These are phyloP conservation scores for Podarcis raffonei DNA, from an alignment of 2,113 vertebrate species.

Conservation along the genomic window DNA sequence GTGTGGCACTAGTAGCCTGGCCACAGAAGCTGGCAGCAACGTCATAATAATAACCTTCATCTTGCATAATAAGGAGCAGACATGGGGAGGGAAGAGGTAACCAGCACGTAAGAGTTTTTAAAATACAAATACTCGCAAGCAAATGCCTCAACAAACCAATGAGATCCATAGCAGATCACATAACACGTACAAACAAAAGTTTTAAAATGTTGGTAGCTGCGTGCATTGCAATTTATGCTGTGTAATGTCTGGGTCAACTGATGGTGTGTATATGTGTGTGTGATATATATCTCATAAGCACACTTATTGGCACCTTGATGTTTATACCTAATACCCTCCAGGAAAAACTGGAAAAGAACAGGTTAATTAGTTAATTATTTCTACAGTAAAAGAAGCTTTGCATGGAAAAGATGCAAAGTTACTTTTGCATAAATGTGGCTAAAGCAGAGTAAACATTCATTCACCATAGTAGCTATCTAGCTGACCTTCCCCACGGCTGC, in stretches of 20 bases:
- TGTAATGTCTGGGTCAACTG: background rate
- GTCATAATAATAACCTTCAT: background rate
- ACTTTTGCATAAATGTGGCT: background rate
- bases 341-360: background rate
- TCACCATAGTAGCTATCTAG: constrained; percentile 28
- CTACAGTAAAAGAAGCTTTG: background rate
- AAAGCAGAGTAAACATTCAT: constrained; percentile 26
- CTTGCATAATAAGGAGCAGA: background rate
- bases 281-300: too few species aligned
- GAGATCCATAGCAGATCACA: background rate
- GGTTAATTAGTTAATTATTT: background rate
- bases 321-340: too few species aligned
- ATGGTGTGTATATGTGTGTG: background rate
- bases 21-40: background rate
- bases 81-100: too few species aligned
- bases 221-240: background rate
- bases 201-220: background rate
- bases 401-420: background rate
- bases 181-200: background rate
- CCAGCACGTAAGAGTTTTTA: background rate
- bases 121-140: background rate
- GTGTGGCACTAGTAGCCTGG: background rate
- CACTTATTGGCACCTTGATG: too few species aligned
- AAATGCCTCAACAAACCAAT: background rate
- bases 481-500: background rate